Conservation (phyloP, 2,888 invertebrate genomes). For the Plemyria rubiginata region DNA sequence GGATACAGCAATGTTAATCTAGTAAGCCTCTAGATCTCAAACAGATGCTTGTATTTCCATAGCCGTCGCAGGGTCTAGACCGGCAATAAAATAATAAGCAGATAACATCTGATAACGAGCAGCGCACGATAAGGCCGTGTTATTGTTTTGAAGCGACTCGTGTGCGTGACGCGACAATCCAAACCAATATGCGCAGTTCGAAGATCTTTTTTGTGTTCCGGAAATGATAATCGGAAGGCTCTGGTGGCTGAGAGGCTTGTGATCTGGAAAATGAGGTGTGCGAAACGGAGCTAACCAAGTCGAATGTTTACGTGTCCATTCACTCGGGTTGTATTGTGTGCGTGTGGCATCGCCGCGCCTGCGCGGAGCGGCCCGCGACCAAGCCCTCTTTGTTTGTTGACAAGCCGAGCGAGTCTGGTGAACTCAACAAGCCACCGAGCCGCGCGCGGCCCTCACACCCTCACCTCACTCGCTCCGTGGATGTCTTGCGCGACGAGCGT, state of each 20-base stretch:
- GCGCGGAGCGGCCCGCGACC: conserved; percentile 66
- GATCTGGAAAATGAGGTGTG: conserved; percentile 31
- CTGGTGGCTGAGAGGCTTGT: conserved; percentile 13
- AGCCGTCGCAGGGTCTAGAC: conserved; percentile 35
- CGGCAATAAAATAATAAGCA: conserved; percentile 30
- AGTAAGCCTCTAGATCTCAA: neutral
- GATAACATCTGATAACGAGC: conserved; percentile 32
- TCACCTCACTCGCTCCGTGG: conserved; percentile 57
- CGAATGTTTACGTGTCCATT: conserved; percentile 78
- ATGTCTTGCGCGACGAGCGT: conserved; percentile 62
- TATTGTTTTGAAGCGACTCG: conserved; percentile 41
- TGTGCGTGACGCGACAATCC: conserved; percentile 17
- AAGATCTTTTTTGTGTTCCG: conserved; percentile 11
- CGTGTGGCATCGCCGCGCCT: conserved; percentile 69
- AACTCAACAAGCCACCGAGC: conserved; percentile 57
- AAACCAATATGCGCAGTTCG: conserved; percentile 23
- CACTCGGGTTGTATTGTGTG: conserved; percentile 66
- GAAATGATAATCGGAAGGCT: conserved; percentile 2
- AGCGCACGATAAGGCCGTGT: conserved; percentile 40
- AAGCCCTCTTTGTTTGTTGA: conserved; percentile 83
- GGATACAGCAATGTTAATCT: no score
- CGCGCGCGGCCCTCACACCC: no score
- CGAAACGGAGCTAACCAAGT: conserved; percentile 41
- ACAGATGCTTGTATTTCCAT: conserved; percentile 5
- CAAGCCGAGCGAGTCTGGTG: conserved; percentile 66